Percentiles rank a stretch among this genome's conserved stretches.
These are phyloP conservation scores for Leptinotarsa juncta DNA, from an alignment of 2,888 invertebrate species.

Conservation along the genomic window DNA sequence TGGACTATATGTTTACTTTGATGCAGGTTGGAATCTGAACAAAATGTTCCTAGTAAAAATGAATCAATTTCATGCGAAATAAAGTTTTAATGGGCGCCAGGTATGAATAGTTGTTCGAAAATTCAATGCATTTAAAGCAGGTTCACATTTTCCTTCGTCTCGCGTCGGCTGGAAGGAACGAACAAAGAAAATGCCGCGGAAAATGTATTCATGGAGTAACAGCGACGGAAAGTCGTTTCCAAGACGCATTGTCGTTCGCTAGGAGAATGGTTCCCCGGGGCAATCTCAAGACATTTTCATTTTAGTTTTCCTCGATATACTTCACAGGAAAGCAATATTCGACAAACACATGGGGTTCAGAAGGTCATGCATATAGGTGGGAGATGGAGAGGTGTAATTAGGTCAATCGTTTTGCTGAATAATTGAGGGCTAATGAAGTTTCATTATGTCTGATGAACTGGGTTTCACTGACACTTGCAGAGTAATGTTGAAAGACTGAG, in stretches of 20 bases:
- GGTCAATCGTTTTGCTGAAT: slow-evolving; percentile 2
- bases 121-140: slow-evolving; percentile 67
- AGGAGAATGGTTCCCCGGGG: slow-evolving; percentile 62
- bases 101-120: slow-evolving; percentile 55
- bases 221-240: slow-evolving; percentile 62
- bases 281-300: slow-evolving; percentile 65
- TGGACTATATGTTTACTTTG: too few relatives aligned
- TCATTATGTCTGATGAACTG: too few relatives aligned
- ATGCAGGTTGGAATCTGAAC: neutral
- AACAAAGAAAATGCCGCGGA: slow-evolving; percentile 57
- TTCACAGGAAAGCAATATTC: slow-evolving; percentile 55
- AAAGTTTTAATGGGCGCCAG: slow-evolving; percentile 37
- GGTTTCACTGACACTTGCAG: too few relatives aligned
- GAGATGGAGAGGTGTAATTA: slow-evolving; percentile 20
- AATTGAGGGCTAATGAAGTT: neutral
- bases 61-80: slow-evolving; percentile 7
- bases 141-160: slow-evolving; percentile 47
- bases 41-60: neutral
- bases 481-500: too few relatives aligned
- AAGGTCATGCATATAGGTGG: slow-evolving; percentile 22
- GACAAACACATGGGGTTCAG: slow-evolving; percentile 47
- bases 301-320: slow-evolving; percentile 61
- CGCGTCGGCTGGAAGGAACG: slow-evolving; percentile 53
- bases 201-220: slow-evolving; percentile 61
- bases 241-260: slow-evolving; percentile 67